These are phyloP conservation scores for Arizona elegans DNA, from an alignment of 2,113 vertebrate genomes.

Conservation along the genomic window DNA sequence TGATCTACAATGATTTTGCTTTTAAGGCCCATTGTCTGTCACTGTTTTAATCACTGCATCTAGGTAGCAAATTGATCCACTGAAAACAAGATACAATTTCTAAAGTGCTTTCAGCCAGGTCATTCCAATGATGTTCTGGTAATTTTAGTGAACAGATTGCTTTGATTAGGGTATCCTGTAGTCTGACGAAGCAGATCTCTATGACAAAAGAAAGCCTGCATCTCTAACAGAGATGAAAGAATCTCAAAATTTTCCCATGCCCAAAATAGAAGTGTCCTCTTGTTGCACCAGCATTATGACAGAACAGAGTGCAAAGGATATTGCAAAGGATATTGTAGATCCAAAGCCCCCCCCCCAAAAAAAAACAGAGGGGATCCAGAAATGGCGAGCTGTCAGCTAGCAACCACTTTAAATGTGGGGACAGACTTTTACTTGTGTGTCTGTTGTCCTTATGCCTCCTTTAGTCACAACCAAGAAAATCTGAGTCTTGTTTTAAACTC, in stretches of 20 bases:
- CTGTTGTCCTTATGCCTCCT: neutral
- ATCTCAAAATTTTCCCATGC: constrained; percentile 3
- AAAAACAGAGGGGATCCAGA: neutral
- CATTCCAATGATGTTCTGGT: constrained; percentile 5
- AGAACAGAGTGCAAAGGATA: neutral
- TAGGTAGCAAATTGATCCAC: constrained; percentile 49
- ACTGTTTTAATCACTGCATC: constrained; percentile 32
- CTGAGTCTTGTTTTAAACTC: neutral
- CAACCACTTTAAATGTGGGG: neutral
- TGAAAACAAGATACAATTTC: constrained; percentile 49
- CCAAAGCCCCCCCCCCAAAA: neutral
- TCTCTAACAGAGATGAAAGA: neutral
- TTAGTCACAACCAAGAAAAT: neutral
- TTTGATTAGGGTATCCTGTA: constrained; percentile 7
- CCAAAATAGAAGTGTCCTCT: constrained; percentile 1
- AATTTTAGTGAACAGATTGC: constrained; percentile 36
- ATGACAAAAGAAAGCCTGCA: constrained; percentile 23
- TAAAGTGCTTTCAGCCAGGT: constrained; percentile 38
- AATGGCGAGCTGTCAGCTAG: neutral
- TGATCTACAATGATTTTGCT: neutral
- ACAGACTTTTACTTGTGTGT: neutral
- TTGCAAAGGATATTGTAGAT: constrained; percentile 3
- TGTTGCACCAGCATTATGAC: neutral
- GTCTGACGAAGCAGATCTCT: neutral
- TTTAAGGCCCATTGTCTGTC: neutral